phyloP scores from a whole-genome alignment of 2,888 invertebrate genomes.

The Idaea dimidiata region DNA sequence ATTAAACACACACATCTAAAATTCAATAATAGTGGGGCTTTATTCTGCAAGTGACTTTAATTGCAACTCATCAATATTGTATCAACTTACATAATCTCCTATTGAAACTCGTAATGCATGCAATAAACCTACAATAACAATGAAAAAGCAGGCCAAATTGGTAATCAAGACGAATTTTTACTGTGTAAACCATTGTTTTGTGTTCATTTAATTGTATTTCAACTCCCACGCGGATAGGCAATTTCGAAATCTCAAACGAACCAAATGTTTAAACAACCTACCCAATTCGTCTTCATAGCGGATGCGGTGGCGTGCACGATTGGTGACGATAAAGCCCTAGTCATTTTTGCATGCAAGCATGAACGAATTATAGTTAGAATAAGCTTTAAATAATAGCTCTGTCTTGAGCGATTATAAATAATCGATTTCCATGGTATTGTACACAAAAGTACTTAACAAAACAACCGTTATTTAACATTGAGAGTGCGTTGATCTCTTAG shows the following conservation, averaged over 20 bases:
- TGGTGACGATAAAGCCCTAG: no score
- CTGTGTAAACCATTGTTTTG: not conserved
- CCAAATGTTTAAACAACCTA: not conserved
- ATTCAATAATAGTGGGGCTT: not conserved
- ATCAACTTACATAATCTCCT: not conserved
- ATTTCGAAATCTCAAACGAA: not conserved
- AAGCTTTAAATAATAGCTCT: not conserved
- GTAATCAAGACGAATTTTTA: not conserved
- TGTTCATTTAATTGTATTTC: not conserved
- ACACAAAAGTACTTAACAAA: slow-evolving; percentile 33
- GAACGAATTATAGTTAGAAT: not conserved
- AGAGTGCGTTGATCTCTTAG: slow-evolving; percentile 62
- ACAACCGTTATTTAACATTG: slow-evolving; percentile 57
- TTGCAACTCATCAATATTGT: slow-evolving; percentile 21
- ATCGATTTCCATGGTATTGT: slow-evolving; percentile 39
- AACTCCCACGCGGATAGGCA: not conserved
- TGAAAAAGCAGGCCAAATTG: not conserved
- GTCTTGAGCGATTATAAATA: slow-evolving; percentile 16
- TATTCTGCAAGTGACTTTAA: not conserved
- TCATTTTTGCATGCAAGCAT: no score
- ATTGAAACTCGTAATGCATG: not conserved
- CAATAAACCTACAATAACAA: not conserved
- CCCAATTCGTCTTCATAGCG: not conserved
- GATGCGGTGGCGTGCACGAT: not conserved
- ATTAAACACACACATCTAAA: no score